phyloP scores from a whole-genome alignment of 2,797 vertebrate genomes.

The Protosalanx chinensis region DNA sequence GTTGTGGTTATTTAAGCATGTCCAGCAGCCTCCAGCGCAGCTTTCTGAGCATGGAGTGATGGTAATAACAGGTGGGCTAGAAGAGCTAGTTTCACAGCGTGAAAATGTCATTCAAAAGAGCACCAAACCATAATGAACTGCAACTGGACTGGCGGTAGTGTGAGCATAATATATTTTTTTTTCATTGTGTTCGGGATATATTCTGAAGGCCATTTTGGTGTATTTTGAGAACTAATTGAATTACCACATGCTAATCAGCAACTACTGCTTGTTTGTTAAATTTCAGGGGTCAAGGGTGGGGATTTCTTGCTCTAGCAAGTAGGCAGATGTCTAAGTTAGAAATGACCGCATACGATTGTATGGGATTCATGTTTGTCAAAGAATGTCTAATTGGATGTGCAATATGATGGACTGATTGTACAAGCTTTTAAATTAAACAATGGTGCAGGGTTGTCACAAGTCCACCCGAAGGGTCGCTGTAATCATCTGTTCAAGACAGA shows the following conservation, averaged over 20 bases:
- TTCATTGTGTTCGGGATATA: neutral
- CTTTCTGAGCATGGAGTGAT: neutral
- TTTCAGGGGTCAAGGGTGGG: neutral
- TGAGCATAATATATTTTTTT: neutral
- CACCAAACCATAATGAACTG: neutral
- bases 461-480: constrained; percentile 63
- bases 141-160: neutral
- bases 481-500: constrained; percentile 65
- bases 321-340: too few relatives aligned
- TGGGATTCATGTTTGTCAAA: constrained; percentile 20
- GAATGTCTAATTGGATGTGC: constrained; percentile 20
- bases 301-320: neutral
- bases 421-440: neutral
- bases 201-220: neutral
- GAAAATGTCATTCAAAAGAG: neutral
- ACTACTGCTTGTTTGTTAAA: neutral
- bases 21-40: neutral
- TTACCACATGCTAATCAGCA: neutral
- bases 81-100: neutral
- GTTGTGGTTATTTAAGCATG: neutral
- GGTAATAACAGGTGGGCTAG: neutral
- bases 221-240: neutral
- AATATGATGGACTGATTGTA: constrained; percentile 23
- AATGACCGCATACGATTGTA: neutral
- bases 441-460: constrained; percentile 57